These are phyloP conservation scores for Tuberolachnus salignus DNA, from an alignment of 2,888 invertebrate species.

Conservation along the genomic window DNA sequence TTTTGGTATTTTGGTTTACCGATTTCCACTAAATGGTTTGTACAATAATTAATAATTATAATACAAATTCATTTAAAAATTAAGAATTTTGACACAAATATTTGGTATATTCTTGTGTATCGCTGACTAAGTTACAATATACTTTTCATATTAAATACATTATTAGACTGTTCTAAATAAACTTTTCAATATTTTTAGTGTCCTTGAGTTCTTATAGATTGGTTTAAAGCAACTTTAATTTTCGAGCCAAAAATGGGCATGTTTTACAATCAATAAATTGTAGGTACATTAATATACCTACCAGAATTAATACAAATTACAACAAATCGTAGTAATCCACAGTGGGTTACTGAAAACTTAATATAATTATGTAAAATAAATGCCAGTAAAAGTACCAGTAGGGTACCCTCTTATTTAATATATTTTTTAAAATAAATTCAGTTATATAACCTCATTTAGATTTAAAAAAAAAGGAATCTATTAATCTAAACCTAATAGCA, in stretches of 20 bases:
- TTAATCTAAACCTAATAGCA: no score
- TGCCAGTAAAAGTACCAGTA: no score
- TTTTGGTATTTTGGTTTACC: no score
- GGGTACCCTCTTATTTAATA: no score
- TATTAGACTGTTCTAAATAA: conserved; percentile 9
- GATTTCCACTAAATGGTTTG: no score
- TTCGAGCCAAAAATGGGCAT: conserved; percentile 51
- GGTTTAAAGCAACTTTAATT: conserved; percentile 24
- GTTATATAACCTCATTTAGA: no score
- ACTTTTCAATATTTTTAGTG: conserved; percentile 13
- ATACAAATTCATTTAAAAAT: no score
- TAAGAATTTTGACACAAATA: neutral
- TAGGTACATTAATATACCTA: neutral
- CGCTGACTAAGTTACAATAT: neutral
- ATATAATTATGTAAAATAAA: no score
- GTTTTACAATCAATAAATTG: conserved; percentile 34
- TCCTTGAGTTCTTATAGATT: conserved; percentile 13
- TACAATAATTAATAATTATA: no score
- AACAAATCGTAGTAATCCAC: neutral
- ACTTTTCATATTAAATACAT: neutral
- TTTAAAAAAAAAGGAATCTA: no score
- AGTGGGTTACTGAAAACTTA: neutral
- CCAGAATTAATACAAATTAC: neutral
- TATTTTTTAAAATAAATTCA: no score
- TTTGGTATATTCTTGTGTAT: neutral